phyloP scores from a whole-genome alignment of 2,113 vertebrate species.

The Struthidea cinerea region DNA sequence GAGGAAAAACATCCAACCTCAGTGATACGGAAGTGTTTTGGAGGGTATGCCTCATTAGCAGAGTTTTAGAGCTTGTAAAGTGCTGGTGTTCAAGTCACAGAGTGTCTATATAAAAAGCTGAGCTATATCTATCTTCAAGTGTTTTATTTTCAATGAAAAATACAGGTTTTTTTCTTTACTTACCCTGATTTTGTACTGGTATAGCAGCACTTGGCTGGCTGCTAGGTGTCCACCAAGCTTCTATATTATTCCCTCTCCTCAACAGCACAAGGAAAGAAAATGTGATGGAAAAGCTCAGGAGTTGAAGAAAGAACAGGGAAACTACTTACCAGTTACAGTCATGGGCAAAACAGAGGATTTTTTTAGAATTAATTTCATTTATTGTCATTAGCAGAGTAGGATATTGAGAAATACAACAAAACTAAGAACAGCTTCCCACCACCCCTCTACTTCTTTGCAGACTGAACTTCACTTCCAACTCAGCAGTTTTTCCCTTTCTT shows the following conservation, averaged over 20 bases:
- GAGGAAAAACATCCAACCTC: neutral
- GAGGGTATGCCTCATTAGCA: neutral
- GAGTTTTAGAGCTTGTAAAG: neutral
- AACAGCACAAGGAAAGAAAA: neutral
- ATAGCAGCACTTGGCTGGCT: neutral
- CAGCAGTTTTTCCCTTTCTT: neutral
- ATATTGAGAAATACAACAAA: neutral
- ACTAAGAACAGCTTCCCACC: neutral
- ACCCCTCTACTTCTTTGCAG: neutral
- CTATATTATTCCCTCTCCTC: neutral
- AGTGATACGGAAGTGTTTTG: neutral
- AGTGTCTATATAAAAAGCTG: neutral
- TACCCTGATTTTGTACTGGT: fast-evolving
- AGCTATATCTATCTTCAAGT: neutral
- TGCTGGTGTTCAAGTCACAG: neutral
- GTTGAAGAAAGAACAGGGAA: neutral
- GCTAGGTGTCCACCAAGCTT: neutral
- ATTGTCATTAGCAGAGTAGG: neutral
- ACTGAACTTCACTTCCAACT: neutral
- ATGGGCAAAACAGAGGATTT: neutral
- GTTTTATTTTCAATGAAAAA: neutral
- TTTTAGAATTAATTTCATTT: neutral
- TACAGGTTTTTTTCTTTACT: neutral
- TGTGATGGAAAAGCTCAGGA: neutral
- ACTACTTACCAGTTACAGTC: neutral